A percentile compares a stretch with the other conserved stretches of the same genome.
Conservation (phyloP, 2,797 vertebrate species). For the Urophycis tenuis region DNA sequence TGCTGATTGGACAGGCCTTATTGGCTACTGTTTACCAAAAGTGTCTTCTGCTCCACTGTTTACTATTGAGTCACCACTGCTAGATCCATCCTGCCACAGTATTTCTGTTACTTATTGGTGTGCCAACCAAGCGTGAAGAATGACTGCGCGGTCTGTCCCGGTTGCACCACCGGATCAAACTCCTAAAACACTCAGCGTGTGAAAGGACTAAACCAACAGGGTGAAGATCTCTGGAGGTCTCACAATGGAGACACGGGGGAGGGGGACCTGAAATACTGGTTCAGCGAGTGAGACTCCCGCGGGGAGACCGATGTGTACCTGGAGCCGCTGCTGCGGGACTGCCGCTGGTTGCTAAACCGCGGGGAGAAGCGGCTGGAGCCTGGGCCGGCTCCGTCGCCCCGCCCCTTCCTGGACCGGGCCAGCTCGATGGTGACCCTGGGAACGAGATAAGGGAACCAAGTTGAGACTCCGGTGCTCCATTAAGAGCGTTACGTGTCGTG, state of each 20-base stretch:
- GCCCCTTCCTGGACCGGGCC: slow-evolving; percentile 83
- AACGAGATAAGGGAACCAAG: neutral
- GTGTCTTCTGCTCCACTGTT: too few relatives aligned
- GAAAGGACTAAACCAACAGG: neutral
- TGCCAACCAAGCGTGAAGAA: too few relatives aligned
- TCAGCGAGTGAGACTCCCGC: neutral
- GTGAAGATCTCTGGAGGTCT: too few relatives aligned
- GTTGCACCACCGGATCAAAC: too few relatives aligned
- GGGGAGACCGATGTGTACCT: slow-evolving; percentile 61
- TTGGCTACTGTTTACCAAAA: too few relatives aligned
- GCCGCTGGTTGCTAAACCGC: slow-evolving; percentile 79
- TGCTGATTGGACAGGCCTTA: neutral
- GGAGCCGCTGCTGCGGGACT: slow-evolving; percentile 78
- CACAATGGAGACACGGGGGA: neutral
- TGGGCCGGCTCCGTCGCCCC: slow-evolving; percentile 64
- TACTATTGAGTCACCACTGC: neutral
- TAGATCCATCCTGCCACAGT: neutral
- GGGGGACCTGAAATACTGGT: neutral
- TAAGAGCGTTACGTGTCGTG: neutral
- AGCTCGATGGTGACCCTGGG: slow-evolving; percentile 86
- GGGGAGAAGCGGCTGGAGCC: slow-evolving; percentile 75
- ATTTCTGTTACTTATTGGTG: too few relatives aligned
- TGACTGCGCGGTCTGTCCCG: too few relatives aligned
- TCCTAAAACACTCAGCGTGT: too few relatives aligned
- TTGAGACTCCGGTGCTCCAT: neutral